These are phyloP conservation scores for Strix uralensis DNA, from an alignment of 2,113 vertebrate genomes.

Conservation along the genomic window DNA sequence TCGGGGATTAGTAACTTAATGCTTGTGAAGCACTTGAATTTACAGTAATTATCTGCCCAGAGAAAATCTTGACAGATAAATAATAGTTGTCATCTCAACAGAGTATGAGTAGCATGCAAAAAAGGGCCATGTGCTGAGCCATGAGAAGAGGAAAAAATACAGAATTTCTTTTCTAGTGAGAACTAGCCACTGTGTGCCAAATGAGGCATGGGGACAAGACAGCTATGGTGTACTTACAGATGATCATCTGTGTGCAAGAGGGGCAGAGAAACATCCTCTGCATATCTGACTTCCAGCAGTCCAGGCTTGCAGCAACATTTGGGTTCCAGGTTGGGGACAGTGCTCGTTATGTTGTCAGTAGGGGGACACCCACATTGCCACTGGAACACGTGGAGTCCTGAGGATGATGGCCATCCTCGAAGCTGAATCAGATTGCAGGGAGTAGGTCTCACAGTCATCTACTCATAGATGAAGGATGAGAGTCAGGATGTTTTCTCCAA, in stretches of 20 bases:
- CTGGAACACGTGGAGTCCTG: not conserved
- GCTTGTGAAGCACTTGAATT: not conserved
- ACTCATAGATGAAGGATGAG: not conserved
- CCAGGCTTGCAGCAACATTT: accelerated
- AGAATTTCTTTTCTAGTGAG: not conserved
- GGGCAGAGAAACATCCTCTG: not conserved
- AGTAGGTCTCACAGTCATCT: not conserved
- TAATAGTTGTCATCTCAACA: not conserved
- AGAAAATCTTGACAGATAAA: not conserved
- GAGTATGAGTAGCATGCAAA: not conserved
- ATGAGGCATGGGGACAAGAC: not conserved
- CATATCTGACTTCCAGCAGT: not conserved
- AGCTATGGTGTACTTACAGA: not conserved
- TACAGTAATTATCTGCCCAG: not conserved
- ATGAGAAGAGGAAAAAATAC: not conserved
- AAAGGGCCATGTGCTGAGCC: not conserved
- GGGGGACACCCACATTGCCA: not conserved
- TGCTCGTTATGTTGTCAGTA: not conserved
- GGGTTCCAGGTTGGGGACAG: not conserved
- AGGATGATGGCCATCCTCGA: not conserved
- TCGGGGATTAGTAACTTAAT: not conserved
- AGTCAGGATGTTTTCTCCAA: not conserved
- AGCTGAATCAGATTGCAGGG: not conserved
- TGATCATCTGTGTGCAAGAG: not conserved
- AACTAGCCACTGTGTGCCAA: not conserved